Base-by-base conservation (phyloP, 2,888 invertebrate species). In the Xylocampa areola region DNA sequence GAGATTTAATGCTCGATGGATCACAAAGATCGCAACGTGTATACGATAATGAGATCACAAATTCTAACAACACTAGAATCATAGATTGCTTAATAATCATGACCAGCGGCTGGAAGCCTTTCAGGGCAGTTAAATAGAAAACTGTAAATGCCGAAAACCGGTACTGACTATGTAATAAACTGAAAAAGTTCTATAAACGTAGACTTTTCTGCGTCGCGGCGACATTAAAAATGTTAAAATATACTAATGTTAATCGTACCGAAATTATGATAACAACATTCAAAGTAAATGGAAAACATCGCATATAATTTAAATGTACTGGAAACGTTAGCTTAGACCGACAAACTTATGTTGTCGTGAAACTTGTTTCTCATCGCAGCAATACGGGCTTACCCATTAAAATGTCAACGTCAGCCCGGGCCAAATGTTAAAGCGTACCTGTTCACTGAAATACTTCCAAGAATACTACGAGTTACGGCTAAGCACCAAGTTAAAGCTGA, bases 341-440 rank as follows among this genome's bases (percentile, higher is more conserved):
- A 45, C 48, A 33, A 55, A 59, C 50, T 52, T 59, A 59, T 53
- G 39, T 40, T 30, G 25, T 44, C 51, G 36, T 74, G 67, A 57
- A 62, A 35, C 35, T 35, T 36, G 53, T 43, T 57, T 61, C 45
- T 71, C 60, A 50, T 37, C 60, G 27, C 48, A 25, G 40, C 58
- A 33, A 63, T 52, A 54, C 43, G 30, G 55, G 57, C 47, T 39
- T 47, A 29, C 5, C 25, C 48, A 72, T 61, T 53, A 68, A 71
- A 60, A 61, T 32, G 49, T 68, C 51, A 60, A 44, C 61, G 25
- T 36, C 17, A 36, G 33, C 41, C 43, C 39, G 63, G 14, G 37
- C 27, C 36, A 40, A 52, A 51, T 45, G 40, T 44, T 50, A 40
- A 29, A 37, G 21, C 33, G 16, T 37, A 17, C 16, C 27, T 44